A percentile compares a stretch with the other conserved stretches of the same genome.
Conservation (phyloP, 2,888 invertebrate species). For the Lithodes maja region DNA sequence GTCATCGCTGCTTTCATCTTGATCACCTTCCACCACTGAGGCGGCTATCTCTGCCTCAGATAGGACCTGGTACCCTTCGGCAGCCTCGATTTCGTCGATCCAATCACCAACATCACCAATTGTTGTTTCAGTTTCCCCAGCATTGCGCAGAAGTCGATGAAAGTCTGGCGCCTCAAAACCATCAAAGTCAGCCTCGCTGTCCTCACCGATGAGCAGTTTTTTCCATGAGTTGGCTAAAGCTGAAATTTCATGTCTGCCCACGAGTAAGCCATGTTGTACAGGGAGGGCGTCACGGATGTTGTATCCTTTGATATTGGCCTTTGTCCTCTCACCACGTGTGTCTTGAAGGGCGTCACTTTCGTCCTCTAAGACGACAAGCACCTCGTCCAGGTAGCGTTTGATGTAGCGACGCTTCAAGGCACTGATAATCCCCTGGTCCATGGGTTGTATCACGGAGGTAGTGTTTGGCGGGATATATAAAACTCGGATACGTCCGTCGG, state of each 20-base stretch:
- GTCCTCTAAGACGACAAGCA: background rate
- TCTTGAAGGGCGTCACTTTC: background rate
- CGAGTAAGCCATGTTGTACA: background rate
- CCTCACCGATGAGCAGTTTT: background rate
- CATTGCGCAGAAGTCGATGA: background rate
- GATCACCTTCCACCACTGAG: background rate
- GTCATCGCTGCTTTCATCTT: background rate
- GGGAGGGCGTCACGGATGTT: background rate
- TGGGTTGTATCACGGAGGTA: background rate
- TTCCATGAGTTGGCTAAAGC: background rate
- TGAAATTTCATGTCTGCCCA: background rate
- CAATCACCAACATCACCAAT: background rate
- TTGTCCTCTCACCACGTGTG: slow-evolving; percentile 6
- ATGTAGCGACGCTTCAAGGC: background rate
- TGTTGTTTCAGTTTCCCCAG: background rate
- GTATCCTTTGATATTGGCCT: slow-evolving; percentile 10
- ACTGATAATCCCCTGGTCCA: background rate
- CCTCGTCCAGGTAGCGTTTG: background rate
- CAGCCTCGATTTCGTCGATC: background rate
- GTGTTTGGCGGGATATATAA: background rate
- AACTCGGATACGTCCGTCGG: background rate
- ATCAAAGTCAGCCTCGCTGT: slow-evolving; percentile 1
- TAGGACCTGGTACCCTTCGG: background rate
- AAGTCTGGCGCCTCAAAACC: slow-evolving; percentile 11
- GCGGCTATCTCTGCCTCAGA: background rate